Evolutionary conservation across 2,797 vertebrate species (phyloP), one percentile per base, ranked within the genome.

Genomic region (Bradypus variegatus): DNA sequence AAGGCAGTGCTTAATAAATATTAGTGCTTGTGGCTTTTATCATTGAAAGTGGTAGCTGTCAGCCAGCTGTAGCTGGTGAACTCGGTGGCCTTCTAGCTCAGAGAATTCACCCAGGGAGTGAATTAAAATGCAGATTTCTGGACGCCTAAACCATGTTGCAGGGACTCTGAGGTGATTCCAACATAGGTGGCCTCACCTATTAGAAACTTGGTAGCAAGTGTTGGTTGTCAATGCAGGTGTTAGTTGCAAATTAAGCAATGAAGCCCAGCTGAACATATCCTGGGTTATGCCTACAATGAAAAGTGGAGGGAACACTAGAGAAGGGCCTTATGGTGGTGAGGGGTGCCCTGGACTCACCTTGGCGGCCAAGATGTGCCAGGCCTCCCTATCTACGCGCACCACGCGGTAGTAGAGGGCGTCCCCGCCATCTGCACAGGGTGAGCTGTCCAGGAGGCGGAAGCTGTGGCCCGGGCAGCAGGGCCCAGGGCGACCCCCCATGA

Each of bases 381-480:
- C 95, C 16, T 97, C 94, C 76, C 48, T 82, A 0, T 94, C 93
- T 90, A 95, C 93, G 8, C 91, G 96, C 65, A 98, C 96, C 94
- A 98, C 95, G 0, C 91, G 95, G 96, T 98, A 98, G 95, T 98
- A 98, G 92, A 97, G 92, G 16, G 95, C 94, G 0, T 97, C 96
- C 18, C 97, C 94, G 0, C 97, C 97, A 86, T 97, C 93, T 58
- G 95, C 96, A 45, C 95, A 95, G 0, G 97, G 96, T 76, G 86
- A 88, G 2, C 8, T 75, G 8, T 94, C 86, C 95, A 95, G 95
- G n/a, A 96, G 12, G 0, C 10, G 58, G 72, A 97, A 90, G 0
- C n/a, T 31, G 79, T 95, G 96, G 65, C 95, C 92, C 0, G 72
- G 64, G 78, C 38, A 69, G 81, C 96, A 94, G 50, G 89, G 92